A percentile compares a stretch with the other conserved stretches of the same genome.
These are phyloP conservation scores for Distichodus sexfasciatus DNA, from an alignment of 2,797 vertebrate genomes.

Conservation along the genomic window DNA sequence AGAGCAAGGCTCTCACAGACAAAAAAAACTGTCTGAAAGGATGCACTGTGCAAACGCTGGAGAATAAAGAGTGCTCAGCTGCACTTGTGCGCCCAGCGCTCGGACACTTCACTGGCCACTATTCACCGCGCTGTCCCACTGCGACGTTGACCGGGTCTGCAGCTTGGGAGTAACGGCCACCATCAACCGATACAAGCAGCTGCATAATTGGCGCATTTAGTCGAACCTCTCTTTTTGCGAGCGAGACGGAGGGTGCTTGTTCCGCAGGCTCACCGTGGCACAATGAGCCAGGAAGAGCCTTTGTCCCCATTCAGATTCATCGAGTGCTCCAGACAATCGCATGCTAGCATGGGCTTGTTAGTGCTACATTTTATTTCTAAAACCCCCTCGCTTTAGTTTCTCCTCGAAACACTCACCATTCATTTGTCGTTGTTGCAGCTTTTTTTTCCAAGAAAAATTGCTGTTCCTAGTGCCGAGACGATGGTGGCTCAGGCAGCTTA, in stretches of 20 bases:
- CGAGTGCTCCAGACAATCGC: constrained; percentile 35
- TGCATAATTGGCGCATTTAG: constrained; percentile 53
- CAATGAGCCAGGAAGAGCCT: constrained; percentile 49
- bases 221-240: constrained; percentile 39
- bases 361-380: constrained; percentile 36
- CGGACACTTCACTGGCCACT: constrained; percentile 27
- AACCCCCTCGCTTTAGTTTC: constrained; percentile 12
- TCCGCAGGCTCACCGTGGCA: constrained; percentile 42
- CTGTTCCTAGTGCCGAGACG: too few species aligned
- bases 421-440: constrained; percentile 28
- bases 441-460: too few species aligned
- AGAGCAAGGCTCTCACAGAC: neutral
- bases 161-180: constrained; percentile 23
- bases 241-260: constrained; percentile 48
- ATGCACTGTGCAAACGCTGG: neutral
- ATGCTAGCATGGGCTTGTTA: constrained; percentile 48
- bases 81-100: constrained; percentile 8
- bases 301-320: constrained; percentile 47
- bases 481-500: too few species aligned
- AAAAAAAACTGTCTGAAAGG: constrained; percentile 24
- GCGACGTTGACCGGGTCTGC: constrained; percentile 36
- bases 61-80: constrained; percentile 28
- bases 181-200: constrained; percentile 45
- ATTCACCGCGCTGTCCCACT: constrained; percentile 44
- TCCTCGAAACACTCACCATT: constrained; percentile 36